Conservation (phyloP, 2,888 invertebrate species). For the Diabrotica balteata region DNA sequence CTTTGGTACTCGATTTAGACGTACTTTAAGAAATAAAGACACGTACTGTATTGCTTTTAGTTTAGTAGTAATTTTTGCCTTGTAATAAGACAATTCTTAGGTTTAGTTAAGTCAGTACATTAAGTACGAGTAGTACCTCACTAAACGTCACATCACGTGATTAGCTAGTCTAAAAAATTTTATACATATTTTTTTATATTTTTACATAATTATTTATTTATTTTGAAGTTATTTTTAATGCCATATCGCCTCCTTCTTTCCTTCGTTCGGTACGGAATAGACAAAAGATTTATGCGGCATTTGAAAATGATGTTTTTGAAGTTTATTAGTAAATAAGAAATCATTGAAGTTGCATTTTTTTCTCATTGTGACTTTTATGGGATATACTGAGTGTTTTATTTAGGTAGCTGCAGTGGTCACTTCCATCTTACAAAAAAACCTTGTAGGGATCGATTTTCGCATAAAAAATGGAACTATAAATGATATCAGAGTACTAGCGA, state of each 20-base stretch:
- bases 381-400: slow-evolving; percentile 13
- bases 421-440: too few species aligned
- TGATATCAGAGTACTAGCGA: too few species aligned
- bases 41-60: slow-evolving; percentile 3
- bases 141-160: slow-evolving; percentile 45
- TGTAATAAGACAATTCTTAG: slow-evolving; percentile 27
- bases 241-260: slow-evolving; percentile 43
- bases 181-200: slow-evolving; percentile 47
- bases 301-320: slow-evolving; percentile 35
- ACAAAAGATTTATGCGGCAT: slow-evolving; percentile 36
- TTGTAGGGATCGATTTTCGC: slow-evolving; percentile 13
- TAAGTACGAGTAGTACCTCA: slow-evolving; percentile 45
- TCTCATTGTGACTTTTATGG: slow-evolving; percentile 26
- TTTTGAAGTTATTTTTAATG: slow-evolving; percentile 30
- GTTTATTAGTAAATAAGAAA: slow-evolving; percentile 37
- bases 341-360: slow-evolving; percentile 31
- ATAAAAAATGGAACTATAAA: not conserved
- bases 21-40: too few species aligned
- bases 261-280: slow-evolving; percentile 30
- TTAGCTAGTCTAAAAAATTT: slow-evolving; percentile 50
- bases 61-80: slow-evolving; percentile 17
- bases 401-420: too few species aligned
- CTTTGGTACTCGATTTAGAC: too few species aligned
- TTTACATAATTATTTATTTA: slow-evolving; percentile 46
- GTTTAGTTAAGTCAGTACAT: slow-evolving; percentile 29